Evolutionary conservation across 2,888 invertebrate genomes (phyloP).

Genomic region (Podotricha telesiphe): DNA sequence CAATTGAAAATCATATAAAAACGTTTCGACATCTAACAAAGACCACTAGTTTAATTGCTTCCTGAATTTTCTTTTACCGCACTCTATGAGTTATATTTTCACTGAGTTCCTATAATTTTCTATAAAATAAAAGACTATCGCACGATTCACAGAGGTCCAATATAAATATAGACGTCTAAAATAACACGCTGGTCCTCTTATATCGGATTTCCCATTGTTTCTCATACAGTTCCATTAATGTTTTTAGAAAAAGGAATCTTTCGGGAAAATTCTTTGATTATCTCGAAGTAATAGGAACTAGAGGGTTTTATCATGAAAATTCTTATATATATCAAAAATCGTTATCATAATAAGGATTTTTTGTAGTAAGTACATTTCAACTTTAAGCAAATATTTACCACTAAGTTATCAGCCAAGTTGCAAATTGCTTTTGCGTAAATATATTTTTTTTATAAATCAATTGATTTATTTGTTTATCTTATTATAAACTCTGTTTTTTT

Average conservation of each 20-base stretch:
- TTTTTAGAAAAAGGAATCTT: conserved; percentile 56
- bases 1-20: neutral
- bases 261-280: conserved; percentile 52
- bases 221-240: conserved; percentile 74
- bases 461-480: no score
- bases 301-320: no score
- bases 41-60: conserved; percentile 3
- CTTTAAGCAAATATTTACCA: no score
- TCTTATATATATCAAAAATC: no score
- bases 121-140: conserved; percentile 32
- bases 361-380: no score
- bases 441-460: no score
- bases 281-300: neutral
- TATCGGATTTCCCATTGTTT: conserved; percentile 80
- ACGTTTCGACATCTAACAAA: neutral
- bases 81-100: conserved; percentile 10
- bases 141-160: conserved; percentile 48
- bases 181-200: conserved; percentile 74
- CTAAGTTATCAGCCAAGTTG: no score
- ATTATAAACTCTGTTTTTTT: no score
- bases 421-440: no score
- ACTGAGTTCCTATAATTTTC: conserved; percentile 30
- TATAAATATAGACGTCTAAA: conserved; percentile 68
- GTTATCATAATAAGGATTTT: no score
- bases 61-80: conserved; percentile 1